Percentiles rank a stretch among this genome's conserved stretches.
phyloP scores from a whole-genome alignment of 2,797 vertebrate genomes.

The Galagoides demidoff region DNA sequence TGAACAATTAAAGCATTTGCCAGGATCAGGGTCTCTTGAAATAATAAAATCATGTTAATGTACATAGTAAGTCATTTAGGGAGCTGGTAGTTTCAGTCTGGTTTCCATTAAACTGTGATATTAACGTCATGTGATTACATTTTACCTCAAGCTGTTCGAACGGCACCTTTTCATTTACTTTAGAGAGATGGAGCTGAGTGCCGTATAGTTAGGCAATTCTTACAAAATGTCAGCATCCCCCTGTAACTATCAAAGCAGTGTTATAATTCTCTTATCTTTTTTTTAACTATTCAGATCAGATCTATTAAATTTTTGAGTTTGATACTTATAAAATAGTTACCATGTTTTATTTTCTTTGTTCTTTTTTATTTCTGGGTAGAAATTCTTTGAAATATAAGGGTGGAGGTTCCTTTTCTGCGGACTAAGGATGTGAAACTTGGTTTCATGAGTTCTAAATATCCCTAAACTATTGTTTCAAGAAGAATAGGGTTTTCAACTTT shows the following conservation, averaged over 20 bases:
- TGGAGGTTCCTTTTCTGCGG: background rate
- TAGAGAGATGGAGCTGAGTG: background rate
- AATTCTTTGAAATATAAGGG: background rate
- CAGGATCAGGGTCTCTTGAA: background rate
- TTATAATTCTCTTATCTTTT: background rate
- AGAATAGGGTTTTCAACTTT: conserved; percentile 17
- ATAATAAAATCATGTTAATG: background rate
- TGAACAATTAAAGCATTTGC: background rate
- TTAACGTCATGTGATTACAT: background rate
- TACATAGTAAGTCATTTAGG: background rate
- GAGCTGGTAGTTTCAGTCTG: background rate
- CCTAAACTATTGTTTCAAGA: background rate
- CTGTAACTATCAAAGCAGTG: background rate
- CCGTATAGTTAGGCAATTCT: background rate
- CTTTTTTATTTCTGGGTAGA: conserved; percentile 5
- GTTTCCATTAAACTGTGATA: background rate
- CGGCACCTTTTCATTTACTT: background rate
- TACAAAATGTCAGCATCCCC: background rate
- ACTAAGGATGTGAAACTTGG: background rate
- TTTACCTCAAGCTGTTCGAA: background rate
- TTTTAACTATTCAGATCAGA: background rate
- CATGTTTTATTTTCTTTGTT: background rate
- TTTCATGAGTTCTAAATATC: conserved; percentile 11
- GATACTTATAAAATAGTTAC: conserved; percentile 23
- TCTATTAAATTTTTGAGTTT: conserved; percentile 14